phyloP scores from a whole-genome alignment of 1,140 invertebrate species.

The Drosophila rhopaloa region DNA sequence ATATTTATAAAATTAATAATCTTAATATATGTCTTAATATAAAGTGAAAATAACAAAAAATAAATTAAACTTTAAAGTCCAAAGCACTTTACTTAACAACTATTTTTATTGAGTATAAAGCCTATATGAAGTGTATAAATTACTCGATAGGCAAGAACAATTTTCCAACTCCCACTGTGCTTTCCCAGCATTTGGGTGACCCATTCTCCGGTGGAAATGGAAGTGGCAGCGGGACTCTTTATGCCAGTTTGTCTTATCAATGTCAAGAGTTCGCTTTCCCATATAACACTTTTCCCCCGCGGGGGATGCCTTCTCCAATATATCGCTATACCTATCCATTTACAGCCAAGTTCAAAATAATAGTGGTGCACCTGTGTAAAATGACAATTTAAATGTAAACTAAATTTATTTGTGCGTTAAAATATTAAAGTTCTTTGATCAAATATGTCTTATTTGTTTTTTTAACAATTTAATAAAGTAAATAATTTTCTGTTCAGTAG shows the following conservation, averaged over 20 bases:
- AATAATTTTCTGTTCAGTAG: too few relatives aligned
- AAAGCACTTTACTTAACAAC: too few relatives aligned
- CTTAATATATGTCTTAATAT: background rate
- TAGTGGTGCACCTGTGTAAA: background rate
- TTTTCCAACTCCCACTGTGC: constrained; percentile 2
- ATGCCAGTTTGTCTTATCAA: constrained; percentile 40
- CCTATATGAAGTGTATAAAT: background rate
- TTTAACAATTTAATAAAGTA: too few relatives aligned
- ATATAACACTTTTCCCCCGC: constrained; percentile 57
- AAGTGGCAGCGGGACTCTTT: constrained; percentile 11
- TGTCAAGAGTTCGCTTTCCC: constrained; percentile 46
- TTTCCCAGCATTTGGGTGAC: constrained; percentile 8
- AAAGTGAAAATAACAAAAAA: background rate
- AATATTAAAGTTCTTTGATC: too few relatives aligned
- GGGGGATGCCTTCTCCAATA: constrained; percentile 2
- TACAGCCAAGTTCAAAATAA: background rate
- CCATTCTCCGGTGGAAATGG: constrained; percentile 19
- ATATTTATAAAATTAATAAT: too few relatives aligned
- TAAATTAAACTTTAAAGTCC: too few relatives aligned
- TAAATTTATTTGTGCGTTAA: too few relatives aligned
- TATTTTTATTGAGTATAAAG: background rate
- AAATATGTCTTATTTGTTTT: too few relatives aligned
- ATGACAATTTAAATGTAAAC: too few relatives aligned
- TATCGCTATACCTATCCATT: background rate
- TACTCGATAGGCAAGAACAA: background rate